Evolutionary conservation across 2,113 vertebrate genomes (phyloP).

Genomic region (Picathartes gymnocephalus): DNA sequence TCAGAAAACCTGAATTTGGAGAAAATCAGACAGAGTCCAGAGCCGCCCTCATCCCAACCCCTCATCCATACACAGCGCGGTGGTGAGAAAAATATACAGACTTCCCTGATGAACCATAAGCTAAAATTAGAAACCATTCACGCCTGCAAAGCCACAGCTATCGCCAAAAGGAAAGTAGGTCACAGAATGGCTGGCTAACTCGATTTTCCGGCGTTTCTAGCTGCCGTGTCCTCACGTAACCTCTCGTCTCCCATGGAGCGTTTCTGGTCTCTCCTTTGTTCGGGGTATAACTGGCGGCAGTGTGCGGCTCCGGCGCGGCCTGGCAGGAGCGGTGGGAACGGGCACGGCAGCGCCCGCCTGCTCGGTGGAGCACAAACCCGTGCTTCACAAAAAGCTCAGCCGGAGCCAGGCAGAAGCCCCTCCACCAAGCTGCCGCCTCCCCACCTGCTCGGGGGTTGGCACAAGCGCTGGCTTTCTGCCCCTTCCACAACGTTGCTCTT

Average conservation of each 20-base stretch:
- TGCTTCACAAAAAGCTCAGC: not conserved
- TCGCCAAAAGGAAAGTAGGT: slow-evolving; percentile 61
- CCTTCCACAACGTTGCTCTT: not conserved
- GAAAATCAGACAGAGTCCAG: not conserved
- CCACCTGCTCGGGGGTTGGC: not conserved
- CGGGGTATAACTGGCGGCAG: not conserved
- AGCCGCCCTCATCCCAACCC: not conserved
- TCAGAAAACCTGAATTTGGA: not conserved
- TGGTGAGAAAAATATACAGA: not conserved
- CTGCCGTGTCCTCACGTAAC: slow-evolving; percentile 34
- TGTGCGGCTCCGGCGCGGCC: not conserved
- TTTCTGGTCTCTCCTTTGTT: not conserved
- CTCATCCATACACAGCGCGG: not conserved
- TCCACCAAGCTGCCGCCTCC: not conserved
- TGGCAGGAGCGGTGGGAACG: slow-evolving; percentile 36
- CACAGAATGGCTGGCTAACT: slow-evolving; percentile 53
- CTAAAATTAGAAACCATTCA: slow-evolving; percentile 64
- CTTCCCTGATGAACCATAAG: slow-evolving; percentile 24
- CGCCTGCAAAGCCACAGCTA: slow-evolving; percentile 48
- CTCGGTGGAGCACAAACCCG: not conserved
- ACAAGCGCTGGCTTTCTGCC: not conserved
- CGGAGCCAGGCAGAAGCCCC: not conserved
- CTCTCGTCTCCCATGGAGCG: not conserved
- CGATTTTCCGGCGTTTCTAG: slow-evolving; percentile 36
- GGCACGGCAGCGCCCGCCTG: not conserved